These are phyloP conservation scores for Coregonus sp. DNA, from an alignment of 2,797 vertebrate species.

Conservation along the genomic window DNA sequence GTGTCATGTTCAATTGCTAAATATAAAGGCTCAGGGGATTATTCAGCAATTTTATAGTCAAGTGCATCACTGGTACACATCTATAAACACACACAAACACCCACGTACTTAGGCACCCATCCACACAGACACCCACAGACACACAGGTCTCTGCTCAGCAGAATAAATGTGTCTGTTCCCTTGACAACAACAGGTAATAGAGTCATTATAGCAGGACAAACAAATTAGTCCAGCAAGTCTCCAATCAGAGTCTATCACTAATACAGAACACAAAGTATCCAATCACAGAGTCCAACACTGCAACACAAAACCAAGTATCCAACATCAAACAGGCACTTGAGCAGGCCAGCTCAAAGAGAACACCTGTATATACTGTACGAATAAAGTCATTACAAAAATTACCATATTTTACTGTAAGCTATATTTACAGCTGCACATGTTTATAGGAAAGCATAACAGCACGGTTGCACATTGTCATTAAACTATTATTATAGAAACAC, in stretches of 20 bases:
- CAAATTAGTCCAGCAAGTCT: constrained; percentile 50
- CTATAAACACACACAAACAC: constrained; percentile 41
- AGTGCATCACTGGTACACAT: neutral
- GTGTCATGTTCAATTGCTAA: neutral
- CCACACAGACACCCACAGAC: constrained; percentile 49
- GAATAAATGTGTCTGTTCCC: constrained; percentile 72
- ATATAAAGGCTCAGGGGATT: neutral
- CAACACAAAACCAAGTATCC: constrained; percentile 26
- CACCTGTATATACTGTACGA: neutral
- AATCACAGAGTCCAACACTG: constrained; percentile 31
- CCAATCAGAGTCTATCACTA: neutral
- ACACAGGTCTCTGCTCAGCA: constrained; percentile 51
- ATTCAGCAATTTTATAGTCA: neutral
- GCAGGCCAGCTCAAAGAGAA: constrained; percentile 13
- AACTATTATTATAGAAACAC: neutral
- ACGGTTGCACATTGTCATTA: neutral
- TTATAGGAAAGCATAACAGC: neutral
- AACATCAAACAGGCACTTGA: constrained; percentile 49
- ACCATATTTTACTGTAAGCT: constrained; percentile 4
- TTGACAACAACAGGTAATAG: constrained; percentile 71
- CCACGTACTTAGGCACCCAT: constrained; percentile 48
- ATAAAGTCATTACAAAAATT: constrained; percentile 4
- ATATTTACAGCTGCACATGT: neutral
- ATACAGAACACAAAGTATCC: neutral
- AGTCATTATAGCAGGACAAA: constrained; percentile 65